phyloP scores from a whole-genome alignment of 1,140 invertebrate species.

The Dendrolimus punctatus region DNA sequence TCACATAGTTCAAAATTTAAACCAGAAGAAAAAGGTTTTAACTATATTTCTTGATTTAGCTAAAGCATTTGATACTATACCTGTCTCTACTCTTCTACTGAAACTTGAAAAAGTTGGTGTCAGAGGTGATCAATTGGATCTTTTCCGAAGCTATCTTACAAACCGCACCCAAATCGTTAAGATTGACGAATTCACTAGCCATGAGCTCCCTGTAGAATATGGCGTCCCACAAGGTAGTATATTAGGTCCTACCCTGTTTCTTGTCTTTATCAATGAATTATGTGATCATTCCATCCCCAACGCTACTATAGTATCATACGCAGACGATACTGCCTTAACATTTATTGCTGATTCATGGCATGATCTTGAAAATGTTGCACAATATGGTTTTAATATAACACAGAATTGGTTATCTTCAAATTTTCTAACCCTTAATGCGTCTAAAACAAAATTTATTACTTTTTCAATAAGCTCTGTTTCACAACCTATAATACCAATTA shows the following conservation, averaged over 20 bases:
- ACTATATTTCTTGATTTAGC: not conserved
- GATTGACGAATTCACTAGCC: slow-evolving; percentile 1
- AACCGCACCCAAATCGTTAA: slow-evolving; percentile 3
- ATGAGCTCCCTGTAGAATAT: slow-evolving; percentile 1
- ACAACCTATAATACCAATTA: too few relatives aligned
- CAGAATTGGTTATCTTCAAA: not conserved
- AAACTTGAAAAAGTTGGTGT: slow-evolving; percentile 5
- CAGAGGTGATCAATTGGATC: slow-evolving; percentile 1
- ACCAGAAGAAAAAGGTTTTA: slow-evolving; percentile 1
- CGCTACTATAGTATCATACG: slow-evolving; percentile 5
- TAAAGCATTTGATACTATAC: slow-evolving; percentile 2
- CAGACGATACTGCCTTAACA: slow-evolving; percentile 9
- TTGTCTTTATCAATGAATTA: too few relatives aligned
- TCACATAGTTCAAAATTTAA: not conserved
- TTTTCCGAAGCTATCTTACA: slow-evolving; percentile 4
- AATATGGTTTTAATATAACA: slow-evolving; percentile 4
- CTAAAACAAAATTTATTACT: slow-evolving; percentile 12
- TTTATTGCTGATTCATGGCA: slow-evolving; percentile 6
- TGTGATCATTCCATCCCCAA: slow-evolving; percentile 1
- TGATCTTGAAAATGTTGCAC: slow-evolving; percentile 3
- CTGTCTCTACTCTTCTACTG: slow-evolving; percentile 1
- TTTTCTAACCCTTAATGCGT: slow-evolving; percentile 5
- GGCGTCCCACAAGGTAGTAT: slow-evolving; percentile 12
- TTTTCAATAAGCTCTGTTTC: not conserved
- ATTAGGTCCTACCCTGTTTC: not conserved